Evolutionary conservation across 2,113 vertebrate species (phyloP), one percentile per base, ranked within the genome.

Genomic region (Lepus timidus): DNA sequence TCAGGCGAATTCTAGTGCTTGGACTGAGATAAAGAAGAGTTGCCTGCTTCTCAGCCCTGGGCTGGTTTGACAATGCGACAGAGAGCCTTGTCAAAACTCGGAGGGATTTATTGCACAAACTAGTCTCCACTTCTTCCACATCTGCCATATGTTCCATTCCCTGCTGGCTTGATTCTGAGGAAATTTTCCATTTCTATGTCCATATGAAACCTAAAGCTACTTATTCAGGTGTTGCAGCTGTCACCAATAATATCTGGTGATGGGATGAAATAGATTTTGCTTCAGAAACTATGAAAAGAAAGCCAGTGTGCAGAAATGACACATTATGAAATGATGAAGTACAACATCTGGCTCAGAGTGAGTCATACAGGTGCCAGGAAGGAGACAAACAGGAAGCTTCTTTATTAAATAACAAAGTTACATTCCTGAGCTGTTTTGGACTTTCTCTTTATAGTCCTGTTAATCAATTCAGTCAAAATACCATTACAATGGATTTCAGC

Each of bases 171-270:
- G 3, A 29, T 81, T 90, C 84, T 93, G 94, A 95, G 83, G 96
- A 95, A 88, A 74, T 80, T 68, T 91, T 91, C 94, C 80, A 51
- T 88, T 36, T 95, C 92, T 67, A 36, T 87, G 91, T 95, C 93
- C 96, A 93, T 61, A 58, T 95, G 94, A 91, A 96, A 93, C 51
- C 95, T 93, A 85, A 94, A 91, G 90, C 64, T 95, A 96, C 95
- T 91, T 95, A 68, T 92, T 97, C 96, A 96, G 95, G 95, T 97
- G 91, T 93, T 95, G 91, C 95, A 97, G 93, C 97, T 97, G 96
- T 96, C 94, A 95, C 85, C 93, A 82, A 81, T 83, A 91, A 84
- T 95, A 96, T 94, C 89, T 78, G 29, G 33, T 93, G 96, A 91
- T 87, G 95, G 62, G 68, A 94, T 93, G 83, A 96, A 95, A 96